phyloP scores from a whole-genome alignment of 2,888 invertebrate species.

The Philaethria dido region DNA sequence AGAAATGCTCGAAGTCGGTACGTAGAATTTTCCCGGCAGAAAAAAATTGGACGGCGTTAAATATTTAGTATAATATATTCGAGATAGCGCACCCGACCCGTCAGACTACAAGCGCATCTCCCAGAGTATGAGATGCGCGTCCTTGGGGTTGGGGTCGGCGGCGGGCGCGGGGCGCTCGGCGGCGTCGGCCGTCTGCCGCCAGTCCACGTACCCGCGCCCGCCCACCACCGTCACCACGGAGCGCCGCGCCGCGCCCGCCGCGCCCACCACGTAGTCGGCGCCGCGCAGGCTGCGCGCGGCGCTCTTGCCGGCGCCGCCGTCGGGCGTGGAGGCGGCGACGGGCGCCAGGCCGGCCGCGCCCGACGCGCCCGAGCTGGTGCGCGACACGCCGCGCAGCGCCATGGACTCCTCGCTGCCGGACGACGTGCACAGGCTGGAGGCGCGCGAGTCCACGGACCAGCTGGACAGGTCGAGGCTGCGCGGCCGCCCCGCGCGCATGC shows the following conservation, averaged over 20 bases:
- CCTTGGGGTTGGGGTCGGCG: slow-evolving; percentile 90
- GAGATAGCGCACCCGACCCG: not conserved
- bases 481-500: slow-evolving; percentile 92
- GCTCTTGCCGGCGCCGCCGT: slow-evolving; percentile 55
- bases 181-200: slow-evolving; percentile 89
- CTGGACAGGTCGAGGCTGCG: slow-evolving; percentile 92
- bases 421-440: slow-evolving; percentile 91
- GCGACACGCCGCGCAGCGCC: slow-evolving; percentile 88
- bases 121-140: slow-evolving; percentile 96
- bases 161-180: slow-evolving; percentile 81
- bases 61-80: not conserved
- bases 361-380: slow-evolving; percentile 90
- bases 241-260: slow-evolving; percentile 79
- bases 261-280: slow-evolving; percentile 70
- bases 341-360: slow-evolving; percentile 84
- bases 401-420: slow-evolving; percentile 94
- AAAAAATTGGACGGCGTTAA: slow-evolving; percentile 17
- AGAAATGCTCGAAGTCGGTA: not conserved
- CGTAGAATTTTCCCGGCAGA: not conserved
- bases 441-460: slow-evolving; percentile 94
- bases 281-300: slow-evolving; percentile 73
- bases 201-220: slow-evolving; percentile 94
- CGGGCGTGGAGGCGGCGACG: slow-evolving; percentile 76
- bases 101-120: slow-evolving; percentile 84
- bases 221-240: slow-evolving; percentile 94